Evolutionary conservation across 2,888 invertebrate species (phyloP).

Genomic region (Epinotia demarniana): DNA sequence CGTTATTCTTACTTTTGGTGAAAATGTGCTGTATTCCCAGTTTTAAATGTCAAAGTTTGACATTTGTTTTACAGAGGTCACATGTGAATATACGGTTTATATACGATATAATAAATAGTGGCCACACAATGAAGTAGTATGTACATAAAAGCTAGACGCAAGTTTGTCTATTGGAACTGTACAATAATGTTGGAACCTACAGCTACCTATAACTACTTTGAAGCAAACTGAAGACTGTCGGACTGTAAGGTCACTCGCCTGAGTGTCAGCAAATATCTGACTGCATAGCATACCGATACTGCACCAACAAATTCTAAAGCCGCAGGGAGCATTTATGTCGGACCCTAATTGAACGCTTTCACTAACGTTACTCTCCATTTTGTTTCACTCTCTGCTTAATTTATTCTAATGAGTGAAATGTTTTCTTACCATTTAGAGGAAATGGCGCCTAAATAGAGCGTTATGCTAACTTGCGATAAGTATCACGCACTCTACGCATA

Average conservation of each 20-base stretch:
- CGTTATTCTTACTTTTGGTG: not conserved
- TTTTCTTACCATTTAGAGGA: slow-evolving; percentile 6
- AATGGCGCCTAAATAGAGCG: slow-evolving; percentile 1
- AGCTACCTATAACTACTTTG: too few relatives aligned
- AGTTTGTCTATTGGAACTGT: too few relatives aligned
- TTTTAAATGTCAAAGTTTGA: slow-evolving; percentile 16
- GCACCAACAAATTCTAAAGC: too few relatives aligned
- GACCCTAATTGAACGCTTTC: not conserved
- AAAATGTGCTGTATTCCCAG: not conserved
- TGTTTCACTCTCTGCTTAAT: slow-evolving; percentile 1
- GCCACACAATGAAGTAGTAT: too few relatives aligned
- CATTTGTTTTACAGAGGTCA: slow-evolving; percentile 15
- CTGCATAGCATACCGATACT: too few relatives aligned
- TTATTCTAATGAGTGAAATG: not conserved
- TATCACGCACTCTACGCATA: slow-evolving; percentile 9
- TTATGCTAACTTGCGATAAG: slow-evolving; percentile 18
- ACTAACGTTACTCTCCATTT: not conserved
- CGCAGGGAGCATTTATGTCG: not conserved
- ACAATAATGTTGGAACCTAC: too few relatives aligned
- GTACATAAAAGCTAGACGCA: too few relatives aligned
- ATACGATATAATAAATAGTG: too few relatives aligned
- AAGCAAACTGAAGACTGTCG: too few relatives aligned
- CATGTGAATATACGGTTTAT: not conserved
- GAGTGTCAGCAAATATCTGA: too few relatives aligned
- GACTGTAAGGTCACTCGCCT: too few relatives aligned